Evolutionary conservation across 2,797 vertebrate species (phyloP).

Genomic region (Buceros bicornis): DNA sequence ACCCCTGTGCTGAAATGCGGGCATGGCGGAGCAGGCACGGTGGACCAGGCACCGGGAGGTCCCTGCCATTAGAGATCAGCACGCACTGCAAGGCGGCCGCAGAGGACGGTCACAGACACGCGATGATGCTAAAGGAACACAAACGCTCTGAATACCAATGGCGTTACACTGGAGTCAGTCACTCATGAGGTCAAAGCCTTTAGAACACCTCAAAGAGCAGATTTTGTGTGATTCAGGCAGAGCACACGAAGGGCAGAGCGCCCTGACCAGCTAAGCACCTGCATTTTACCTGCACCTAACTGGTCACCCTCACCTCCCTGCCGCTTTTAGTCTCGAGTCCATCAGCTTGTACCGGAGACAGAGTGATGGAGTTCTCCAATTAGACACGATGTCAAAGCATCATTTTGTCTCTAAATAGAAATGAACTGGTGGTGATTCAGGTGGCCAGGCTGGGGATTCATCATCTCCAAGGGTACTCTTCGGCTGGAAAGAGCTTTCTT

Average conservation of each 20-base stretch:
- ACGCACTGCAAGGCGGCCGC: neutral
- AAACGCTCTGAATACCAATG: neutral
- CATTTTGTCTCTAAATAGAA: neutral
- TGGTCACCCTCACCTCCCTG: neutral
- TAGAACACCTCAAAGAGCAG: neutral
- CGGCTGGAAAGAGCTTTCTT: neutral
- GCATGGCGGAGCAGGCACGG: neutral
- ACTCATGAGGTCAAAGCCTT: neutral
- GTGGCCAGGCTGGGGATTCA: neutral
- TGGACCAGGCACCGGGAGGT: neutral
- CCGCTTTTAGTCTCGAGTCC: neutral
- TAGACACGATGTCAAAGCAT: neutral
- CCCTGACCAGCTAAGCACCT: neutral
- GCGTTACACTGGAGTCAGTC: neutral
- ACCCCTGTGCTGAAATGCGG: accelerated
- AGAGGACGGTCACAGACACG: neutral
- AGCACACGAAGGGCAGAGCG: neutral
- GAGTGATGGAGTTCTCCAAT: accelerated
- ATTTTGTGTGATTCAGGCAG: neutral
- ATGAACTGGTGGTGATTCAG: neutral
- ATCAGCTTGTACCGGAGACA: neutral
- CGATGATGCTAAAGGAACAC: neutral
- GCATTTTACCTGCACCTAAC: neutral
- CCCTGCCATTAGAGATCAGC: neutral
- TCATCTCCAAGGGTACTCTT: neutral